Conservation (phyloP, 2,113 vertebrate genomes). For the Notechis scutatus region DNA sequence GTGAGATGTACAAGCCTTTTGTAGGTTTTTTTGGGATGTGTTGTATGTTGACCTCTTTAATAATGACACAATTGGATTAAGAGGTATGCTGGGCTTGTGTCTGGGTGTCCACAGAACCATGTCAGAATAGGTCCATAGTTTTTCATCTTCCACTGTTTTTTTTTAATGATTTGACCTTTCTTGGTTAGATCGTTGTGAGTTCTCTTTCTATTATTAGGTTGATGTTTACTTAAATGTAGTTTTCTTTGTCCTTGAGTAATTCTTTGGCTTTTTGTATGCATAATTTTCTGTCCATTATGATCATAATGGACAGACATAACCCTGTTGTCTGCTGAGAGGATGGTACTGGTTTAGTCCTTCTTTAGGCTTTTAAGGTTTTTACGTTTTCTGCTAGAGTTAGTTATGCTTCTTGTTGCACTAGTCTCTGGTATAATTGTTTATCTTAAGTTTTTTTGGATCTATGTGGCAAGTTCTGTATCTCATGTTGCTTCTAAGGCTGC, state of each 20-base stretch:
- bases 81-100: background rate
- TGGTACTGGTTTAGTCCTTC: background rate
- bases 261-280: background rate
- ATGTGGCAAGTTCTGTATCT: background rate
- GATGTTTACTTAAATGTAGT: background rate
- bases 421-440: background rate
- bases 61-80: background rate
- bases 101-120: background rate
- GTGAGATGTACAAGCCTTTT: background rate
- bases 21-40: background rate
- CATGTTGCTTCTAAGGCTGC: background rate
- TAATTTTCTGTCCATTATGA: background rate
- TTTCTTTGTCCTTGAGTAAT: background rate
- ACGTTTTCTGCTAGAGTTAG: background rate
- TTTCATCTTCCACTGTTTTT: background rate
- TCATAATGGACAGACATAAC: background rate
- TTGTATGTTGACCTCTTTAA: background rate
- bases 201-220: background rate
- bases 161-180: background rate
- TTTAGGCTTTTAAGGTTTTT: background rate
- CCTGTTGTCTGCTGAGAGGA: background rate
- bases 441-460: background rate
- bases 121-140: background rate
- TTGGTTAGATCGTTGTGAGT: background rate
- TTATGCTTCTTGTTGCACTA: background rate